Conservation (phyloP, 2,797 vertebrate genomes). For the Cygnus olor region DNA sequence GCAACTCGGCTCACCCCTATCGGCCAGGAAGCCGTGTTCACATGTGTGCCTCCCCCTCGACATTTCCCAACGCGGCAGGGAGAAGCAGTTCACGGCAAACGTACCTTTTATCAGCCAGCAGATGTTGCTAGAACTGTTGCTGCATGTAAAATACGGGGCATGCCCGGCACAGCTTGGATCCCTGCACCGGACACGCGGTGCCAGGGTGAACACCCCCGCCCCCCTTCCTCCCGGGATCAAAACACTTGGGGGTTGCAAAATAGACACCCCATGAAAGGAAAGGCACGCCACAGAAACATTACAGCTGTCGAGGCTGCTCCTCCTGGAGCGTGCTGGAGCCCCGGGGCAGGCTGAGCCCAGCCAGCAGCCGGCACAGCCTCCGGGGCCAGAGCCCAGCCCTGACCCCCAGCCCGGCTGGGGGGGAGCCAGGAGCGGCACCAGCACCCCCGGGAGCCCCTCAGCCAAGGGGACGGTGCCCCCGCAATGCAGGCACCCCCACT, state of each 20-base stretch:
- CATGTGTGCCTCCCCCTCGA: conserved; percentile 44
- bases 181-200: conserved; percentile 20
- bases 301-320: conserved; percentile 59
- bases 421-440: background rate
- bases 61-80: conserved; percentile 28
- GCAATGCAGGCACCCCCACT: accelerated
- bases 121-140: conserved; percentile 68
- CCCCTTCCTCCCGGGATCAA: conserved; percentile 56
- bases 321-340: background rate
- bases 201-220: conserved; percentile 67
- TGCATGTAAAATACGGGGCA: conserved; percentile 24
- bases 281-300: conserved; percentile 56
- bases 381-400: background rate
- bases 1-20: conserved; percentile 51
- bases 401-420: background rate
- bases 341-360: background rate
- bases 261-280: conserved; percentile 67
- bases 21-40: conserved; percentile 65
- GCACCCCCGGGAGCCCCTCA: background rate
- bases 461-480: accelerated
- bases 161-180: conserved; percentile 25
- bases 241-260: conserved; percentile 70
- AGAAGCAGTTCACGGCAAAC: conserved; percentile 10
- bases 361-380: background rate
- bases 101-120: conserved; percentile 69